Conservation (phyloP, 2,113 vertebrate species). For the Meles meles region DNA sequence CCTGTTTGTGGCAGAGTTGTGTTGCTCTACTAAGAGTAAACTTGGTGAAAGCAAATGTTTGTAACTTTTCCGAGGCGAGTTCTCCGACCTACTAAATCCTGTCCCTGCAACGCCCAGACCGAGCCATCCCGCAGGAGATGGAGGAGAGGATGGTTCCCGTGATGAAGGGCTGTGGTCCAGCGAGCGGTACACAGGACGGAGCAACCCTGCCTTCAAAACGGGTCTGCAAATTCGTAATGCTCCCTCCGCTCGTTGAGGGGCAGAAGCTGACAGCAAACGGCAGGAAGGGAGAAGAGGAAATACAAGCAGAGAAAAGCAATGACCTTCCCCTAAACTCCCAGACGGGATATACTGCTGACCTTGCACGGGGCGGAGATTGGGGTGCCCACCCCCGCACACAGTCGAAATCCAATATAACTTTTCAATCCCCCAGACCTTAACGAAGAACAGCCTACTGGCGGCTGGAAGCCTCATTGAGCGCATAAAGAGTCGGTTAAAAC, state of each 20-base stretch:
- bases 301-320: neutral
- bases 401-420: neutral
- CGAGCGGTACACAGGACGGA: too few relatives aligned
- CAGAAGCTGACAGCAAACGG: neutral
- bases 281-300: constrained; percentile 40
- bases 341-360: neutral
- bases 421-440: neutral
- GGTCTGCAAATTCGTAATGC: neutral
- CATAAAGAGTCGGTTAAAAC: neutral
- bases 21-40: neutral
- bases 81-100: neutral
- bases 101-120: neutral
- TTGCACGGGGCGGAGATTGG: neutral
- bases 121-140: accelerated
- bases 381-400: neutral
- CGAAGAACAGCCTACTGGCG: neutral
- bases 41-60: neutral
- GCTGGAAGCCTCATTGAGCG: neutral
- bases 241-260: neutral
- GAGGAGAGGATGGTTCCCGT: too few relatives aligned
- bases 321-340: neutral
- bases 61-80: too few relatives aligned
- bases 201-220: neutral
- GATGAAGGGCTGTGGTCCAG: neutral
- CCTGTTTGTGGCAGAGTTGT: neutral